Evolutionary conservation across 1,140 invertebrate genomes (phyloP), one percentile per base, ranked within the genome.

Genomic region (Antheraea pernyi): DNA sequence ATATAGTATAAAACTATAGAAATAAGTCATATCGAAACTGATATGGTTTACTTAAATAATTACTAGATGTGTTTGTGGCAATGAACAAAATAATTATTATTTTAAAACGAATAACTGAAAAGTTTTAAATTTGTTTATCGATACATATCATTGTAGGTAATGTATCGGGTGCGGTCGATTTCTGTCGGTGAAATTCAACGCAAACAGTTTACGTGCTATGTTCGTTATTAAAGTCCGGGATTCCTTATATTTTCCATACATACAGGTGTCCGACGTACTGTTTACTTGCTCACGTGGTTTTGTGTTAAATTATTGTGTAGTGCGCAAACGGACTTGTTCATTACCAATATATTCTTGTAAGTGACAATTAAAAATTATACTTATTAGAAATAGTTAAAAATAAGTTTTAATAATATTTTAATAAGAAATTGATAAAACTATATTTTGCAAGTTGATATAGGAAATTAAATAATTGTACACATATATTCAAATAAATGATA

Each of bases 191-290:
- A 10, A 11, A 11, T 10, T 42, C 39, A 42, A 30, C 39, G 7
- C 46, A 6, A 53, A 53, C 6, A 53, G 46, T 53, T 53, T 53
- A 53, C 46, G 46, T 53, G 9, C 46, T 53, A 53, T 16, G 46
- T n/a, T 13, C 46, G 46, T n/a, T 53, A n/a, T 53, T 53, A 53
- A 53, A 53, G 46, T 53, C 46, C 46, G 46, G 46, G 46, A 53
- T 53, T 53, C 11, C 11, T 16, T 53, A 53, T 16, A 53, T 0
- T 53, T 53, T 53, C 46, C 11, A 53, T 53, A 53, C 46, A 53
- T 16, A 2, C 13, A 53, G 46, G 46, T 53, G 46, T 53, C 46
- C 46, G 22, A 2, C 22, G 46, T 16, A 11, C 46, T 53, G 13
- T 53, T 53, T 53, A 53, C 46, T 16, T 16, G 46, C 13, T 16